A percentile compares a stretch with the other conserved stretches of the same genome.
Evolutionary conservation across 2,113 vertebrate genomes (phyloP).

Genomic region (Miniopterus natalensis): DNA sequence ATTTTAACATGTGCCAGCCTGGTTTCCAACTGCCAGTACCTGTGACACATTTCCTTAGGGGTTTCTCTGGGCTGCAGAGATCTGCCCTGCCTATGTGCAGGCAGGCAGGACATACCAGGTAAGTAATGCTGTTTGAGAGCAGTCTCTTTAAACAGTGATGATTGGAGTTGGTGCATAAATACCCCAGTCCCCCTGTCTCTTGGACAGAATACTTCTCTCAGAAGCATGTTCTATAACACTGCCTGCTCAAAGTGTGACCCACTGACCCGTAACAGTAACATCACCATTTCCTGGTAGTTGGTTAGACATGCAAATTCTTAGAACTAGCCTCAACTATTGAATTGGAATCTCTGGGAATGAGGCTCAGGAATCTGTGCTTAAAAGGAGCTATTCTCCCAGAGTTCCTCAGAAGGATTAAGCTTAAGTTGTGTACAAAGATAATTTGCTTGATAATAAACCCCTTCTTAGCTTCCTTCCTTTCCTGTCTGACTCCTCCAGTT

Average conservation of each 20-base stretch:
- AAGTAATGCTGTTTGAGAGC: neutral
- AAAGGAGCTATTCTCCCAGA: neutral
- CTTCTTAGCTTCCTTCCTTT: neutral
- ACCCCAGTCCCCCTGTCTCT: neutral
- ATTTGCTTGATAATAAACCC: neutral
- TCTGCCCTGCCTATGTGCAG: neutral
- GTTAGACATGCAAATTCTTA: neutral
- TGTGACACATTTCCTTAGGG: neutral
- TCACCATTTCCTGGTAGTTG: neutral
- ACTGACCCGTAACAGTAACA: neutral
- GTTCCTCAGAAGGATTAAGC: neutral
- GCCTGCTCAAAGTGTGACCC: neutral
- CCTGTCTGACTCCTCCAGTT: neutral
- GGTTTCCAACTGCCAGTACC: neutral
- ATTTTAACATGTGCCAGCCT: neutral
- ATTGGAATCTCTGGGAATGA: neutral
- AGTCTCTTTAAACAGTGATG: neutral
- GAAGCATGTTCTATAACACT: neutral
- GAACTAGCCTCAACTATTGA: neutral
- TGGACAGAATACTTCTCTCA: neutral
- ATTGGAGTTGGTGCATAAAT: neutral
- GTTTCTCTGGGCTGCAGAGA: neutral
- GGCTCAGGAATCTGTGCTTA: neutral
- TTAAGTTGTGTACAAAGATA: neutral
- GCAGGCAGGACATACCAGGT: neutral